Evolutionary conservation across 2,113 vertebrate genomes (phyloP).

Genomic region (Acanthochromis polyacanthus): DNA sequence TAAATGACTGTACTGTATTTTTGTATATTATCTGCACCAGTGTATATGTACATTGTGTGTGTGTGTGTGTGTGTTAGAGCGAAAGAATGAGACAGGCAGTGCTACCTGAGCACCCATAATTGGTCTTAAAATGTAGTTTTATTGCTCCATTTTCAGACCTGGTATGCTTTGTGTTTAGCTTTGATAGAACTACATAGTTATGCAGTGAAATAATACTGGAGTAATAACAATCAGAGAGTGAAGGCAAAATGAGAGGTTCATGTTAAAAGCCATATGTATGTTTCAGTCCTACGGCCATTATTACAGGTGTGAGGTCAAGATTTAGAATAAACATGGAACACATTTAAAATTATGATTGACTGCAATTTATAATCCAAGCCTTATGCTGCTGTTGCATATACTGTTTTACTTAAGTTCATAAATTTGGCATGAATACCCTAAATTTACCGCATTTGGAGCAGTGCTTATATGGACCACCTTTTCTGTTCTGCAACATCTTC

Average conservation of each 20-base stretch:
- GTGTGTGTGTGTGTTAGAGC: constrained; percentile 30
- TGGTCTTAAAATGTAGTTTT: constrained; percentile 77
- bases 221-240: constrained; percentile 46
- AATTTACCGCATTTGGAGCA: not conserved
- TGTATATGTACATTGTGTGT: constrained; percentile 23
- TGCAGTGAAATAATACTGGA: constrained; percentile 77
- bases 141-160: constrained; percentile 64
- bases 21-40: constrained; percentile 51
- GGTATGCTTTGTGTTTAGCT: constrained; percentile 62
- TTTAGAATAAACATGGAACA: constrained; percentile 15
- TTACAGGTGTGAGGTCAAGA: constrained; percentile 24
- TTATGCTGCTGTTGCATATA: not conserved
- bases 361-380: not conserved
- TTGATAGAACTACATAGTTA: constrained; percentile 83
- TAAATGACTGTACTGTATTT: constrained; percentile 39
- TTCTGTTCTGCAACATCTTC: not conserved
- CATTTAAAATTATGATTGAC: constrained; percentile 3
- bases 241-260: constrained; percentile 56
- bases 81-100: constrained; percentile 24
- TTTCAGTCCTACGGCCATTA: constrained; percentile 29
- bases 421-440: constrained; percentile 1
- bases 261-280: constrained; percentile 31
- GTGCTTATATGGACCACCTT: not conserved
- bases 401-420: constrained; percentile 14
- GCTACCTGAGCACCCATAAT: constrained; percentile 80